phyloP scores from a whole-genome alignment of 2,888 invertebrate species.

The Tetramorium bicarinatum region DNA sequence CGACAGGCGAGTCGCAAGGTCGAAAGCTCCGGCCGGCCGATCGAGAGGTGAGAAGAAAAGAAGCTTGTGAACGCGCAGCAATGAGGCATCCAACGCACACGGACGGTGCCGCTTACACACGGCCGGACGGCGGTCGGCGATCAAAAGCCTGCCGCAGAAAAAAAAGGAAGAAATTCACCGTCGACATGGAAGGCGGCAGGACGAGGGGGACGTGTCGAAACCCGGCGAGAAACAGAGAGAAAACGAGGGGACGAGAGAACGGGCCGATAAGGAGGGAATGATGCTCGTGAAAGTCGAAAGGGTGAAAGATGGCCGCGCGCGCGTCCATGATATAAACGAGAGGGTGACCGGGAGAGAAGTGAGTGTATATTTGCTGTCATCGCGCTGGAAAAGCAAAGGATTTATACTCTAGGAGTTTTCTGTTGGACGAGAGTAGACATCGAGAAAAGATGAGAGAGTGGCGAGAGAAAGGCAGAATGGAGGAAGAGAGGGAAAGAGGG shows the following conservation, averaged over 20 bases:
- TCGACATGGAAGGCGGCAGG: constrained; percentile 14
- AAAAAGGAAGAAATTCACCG: constrained; percentile 39
- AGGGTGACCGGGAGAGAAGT: constrained; percentile 14
- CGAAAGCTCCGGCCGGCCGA: constrained; percentile 70
- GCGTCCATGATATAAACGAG: constrained; percentile 12
- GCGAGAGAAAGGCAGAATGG: constrained; percentile 11
- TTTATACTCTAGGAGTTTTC: constrained; percentile 49
- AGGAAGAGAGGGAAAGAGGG: not conserved
- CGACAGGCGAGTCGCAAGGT: constrained; percentile 68
- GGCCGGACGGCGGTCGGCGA: constrained; percentile 24
- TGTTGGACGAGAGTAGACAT: constrained; percentile 10
- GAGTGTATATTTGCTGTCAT: constrained; percentile 51
- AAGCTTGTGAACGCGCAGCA: constrained; percentile 60
- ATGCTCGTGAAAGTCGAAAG: constrained; percentile 40
- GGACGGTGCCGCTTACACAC: not conserved
- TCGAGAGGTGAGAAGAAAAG: constrained; percentile 65
- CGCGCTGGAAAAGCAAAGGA: constrained; percentile 47
- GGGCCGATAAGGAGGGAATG: not conserved
- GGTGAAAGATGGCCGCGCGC: constrained; percentile 42
- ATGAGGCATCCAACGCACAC: constrained; percentile 37
- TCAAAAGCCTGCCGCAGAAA: constrained; percentile 49
- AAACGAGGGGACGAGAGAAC: constrained; percentile 17
- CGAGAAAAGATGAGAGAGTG: not conserved
- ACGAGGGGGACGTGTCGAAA: constrained; percentile 35
- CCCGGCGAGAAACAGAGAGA: constrained; percentile 33